Percentiles rank a stretch among this genome's conserved stretches.
phyloP scores from a whole-genome alignment of 2,797 vertebrate genomes.

The Scarus forsteni region DNA sequence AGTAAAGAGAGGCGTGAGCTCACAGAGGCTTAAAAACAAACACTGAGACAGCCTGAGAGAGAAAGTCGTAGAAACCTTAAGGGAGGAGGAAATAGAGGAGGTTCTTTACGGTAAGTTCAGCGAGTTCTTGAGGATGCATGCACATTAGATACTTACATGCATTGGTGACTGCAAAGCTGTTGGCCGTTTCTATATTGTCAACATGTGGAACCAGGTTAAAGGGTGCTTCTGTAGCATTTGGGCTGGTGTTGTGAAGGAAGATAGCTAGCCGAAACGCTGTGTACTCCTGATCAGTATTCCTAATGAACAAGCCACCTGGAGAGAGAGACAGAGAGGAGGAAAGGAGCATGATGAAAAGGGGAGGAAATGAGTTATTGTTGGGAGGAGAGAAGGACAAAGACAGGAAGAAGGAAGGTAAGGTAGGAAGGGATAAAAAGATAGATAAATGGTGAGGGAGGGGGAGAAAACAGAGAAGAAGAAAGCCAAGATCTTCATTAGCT shows the following conservation, averaged over 20 bases:
- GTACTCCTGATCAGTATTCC: constrained; percentile 99
- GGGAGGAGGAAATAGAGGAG: background rate
- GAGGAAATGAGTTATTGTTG: constrained; percentile 64
- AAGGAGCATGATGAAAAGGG: constrained; percentile 43
- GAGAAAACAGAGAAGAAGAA: constrained; percentile 56
- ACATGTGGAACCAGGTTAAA: constrained; percentile 99
- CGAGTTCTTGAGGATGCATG: constrained; percentile 1
- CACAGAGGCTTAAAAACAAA: constrained; percentile 10
- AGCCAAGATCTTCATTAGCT: constrained; percentile 75
- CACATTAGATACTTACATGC: constrained; percentile 91
- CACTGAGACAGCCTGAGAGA: background rate
- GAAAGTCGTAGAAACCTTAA: background rate
- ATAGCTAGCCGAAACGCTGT: constrained; percentile 98
- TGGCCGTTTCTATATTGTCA: constrained; percentile 99
- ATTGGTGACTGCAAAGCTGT: constrained; percentile 99
- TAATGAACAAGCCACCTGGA: constrained; percentile 95
- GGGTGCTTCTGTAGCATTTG: constrained; percentile 97
- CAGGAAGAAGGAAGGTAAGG: constrained; percentile 35
- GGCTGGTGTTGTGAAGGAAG: constrained; percentile 99
- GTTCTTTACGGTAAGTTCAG: no score
- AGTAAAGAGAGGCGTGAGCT: background rate
- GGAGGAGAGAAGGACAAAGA: constrained; percentile 28
- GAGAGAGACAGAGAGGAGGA: constrained; percentile 39
- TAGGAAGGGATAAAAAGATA: constrained; percentile 42
- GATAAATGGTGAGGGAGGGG: constrained; percentile 24